Base-by-base conservation (phyloP, 2,113 vertebrate species). In the Colaptes auratus region DNA sequence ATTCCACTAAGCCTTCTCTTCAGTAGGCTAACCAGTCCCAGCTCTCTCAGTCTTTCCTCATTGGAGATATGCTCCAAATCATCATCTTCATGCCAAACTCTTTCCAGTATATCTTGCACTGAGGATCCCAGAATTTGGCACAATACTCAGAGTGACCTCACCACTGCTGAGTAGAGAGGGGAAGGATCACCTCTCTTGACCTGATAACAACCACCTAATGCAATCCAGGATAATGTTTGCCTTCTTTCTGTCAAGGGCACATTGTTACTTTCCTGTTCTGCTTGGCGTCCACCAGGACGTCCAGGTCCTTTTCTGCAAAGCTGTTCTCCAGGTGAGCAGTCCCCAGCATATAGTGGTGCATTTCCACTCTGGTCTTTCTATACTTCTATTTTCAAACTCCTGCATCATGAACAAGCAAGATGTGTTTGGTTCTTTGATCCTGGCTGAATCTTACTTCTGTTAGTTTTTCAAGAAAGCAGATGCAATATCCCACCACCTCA, bases 321-420 rank as follows among this genome's bases (percentile, higher is more conserved):
- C 8, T 63, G 30, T 20, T 87, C 76, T 61, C 24, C 46, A 66
- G 30, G 4, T 16, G 12, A 10, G 2, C 36, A 71, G 35, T 46
- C 9, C 12, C n/a, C 60, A 50, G 11, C 4, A 36, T 24, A 27
- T 8, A 39, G 5, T 0, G 0, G 5, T 44, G 13, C 15, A 27
- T 30, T 89, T 56, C 31, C n/a, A 15, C 9, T 65, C 44, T 60
- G 7, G 10, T 89, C 6, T 55, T 82, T 44, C 28, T 20, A 16
- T 19, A 5, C 4, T 72, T 15, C 17, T 60, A 9, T 63, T 92
- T 83, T 72, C 27, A 66, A 59, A 44, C 27, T 81, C n/a, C 36
- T 46, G 24, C 18, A 30, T 19, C 16, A 14, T 10, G 7, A 13
- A 25, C 27, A 81, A 25, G 6, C 8, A 31, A 52, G 23, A 24